phyloP scores from a whole-genome alignment of 1,140 invertebrate species.

The Bombyx mandarina region DNA sequence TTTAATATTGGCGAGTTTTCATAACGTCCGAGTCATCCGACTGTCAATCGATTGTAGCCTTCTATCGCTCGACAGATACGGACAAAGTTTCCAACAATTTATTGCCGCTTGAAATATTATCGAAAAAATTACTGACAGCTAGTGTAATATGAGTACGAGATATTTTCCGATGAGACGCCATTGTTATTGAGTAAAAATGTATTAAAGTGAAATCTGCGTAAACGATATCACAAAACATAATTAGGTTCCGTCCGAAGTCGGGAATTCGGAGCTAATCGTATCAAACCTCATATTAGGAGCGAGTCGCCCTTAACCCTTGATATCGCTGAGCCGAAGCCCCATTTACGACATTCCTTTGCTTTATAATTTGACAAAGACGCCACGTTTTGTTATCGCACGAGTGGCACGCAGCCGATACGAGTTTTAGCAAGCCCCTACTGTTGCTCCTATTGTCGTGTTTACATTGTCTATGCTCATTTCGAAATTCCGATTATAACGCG shows the following conservation, averaged over 20 bases:
- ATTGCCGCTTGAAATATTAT: constrained; percentile 47
- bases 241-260: constrained; percentile 12
- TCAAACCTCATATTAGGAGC: constrained; percentile 20
- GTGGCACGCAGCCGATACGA: constrained; percentile 59
- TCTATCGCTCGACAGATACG: constrained; percentile 33
- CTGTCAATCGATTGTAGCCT: constrained; percentile 36
- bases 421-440: constrained; percentile 36
- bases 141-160: constrained; percentile 15
- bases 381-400: constrained; percentile 54
- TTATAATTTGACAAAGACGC: constrained; percentile 63
- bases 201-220: constrained; percentile 2
- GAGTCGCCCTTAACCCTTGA: constrained; percentile 31
- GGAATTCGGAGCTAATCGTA: constrained; percentile 32
- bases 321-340: constrained; percentile 30
- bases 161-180: not conserved
- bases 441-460: constrained; percentile 57
- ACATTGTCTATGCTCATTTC: constrained; percentile 64
- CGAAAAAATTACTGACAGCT: constrained; percentile 30
- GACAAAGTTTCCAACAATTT: constrained; percentile 53
- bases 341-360: constrained; percentile 46
- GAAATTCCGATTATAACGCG: constrained; percentile 48
- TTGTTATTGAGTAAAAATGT: not conserved
- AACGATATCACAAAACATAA: constrained; percentile 15
- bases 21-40: constrained; percentile 22
- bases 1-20: constrained; percentile 16